A percentile compares a stretch with the other conserved stretches of the same genome.
phyloP scores from a whole-genome alignment of 1,140 invertebrate species.

The Heliconius himera region DNA sequence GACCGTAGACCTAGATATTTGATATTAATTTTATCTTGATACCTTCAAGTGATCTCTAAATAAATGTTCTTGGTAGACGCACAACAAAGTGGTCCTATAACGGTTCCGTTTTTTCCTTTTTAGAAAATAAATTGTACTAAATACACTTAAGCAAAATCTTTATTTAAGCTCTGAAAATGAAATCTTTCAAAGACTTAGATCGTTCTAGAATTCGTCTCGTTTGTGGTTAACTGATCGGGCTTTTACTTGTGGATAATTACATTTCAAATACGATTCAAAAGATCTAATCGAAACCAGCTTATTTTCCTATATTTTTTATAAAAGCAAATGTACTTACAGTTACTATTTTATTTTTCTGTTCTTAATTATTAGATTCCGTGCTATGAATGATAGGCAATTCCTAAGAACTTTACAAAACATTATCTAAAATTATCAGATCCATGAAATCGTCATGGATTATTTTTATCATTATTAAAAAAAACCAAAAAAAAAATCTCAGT shows the following conservation, averaged over 20 bases:
- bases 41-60: no score
- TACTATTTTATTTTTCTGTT: not conserved
- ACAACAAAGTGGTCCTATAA: no score
- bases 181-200: slow-evolving; percentile 18
- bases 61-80: no score
- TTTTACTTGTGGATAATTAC: slow-evolving; percentile 24
- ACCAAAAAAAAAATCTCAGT: slow-evolving; percentile 17
- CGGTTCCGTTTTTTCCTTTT: no score
- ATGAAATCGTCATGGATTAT: no score
- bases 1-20: no score
- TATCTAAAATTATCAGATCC: no score
- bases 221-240: slow-evolving; percentile 23
- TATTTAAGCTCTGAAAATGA: slow-evolving; percentile 2
- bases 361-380: not conserved
- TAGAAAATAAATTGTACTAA: not conserved
- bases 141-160: not conserved
- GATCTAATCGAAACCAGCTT: not conserved
- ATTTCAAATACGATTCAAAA: slow-evolving; percentile 5
- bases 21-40: no score
- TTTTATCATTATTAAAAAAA: not conserved
- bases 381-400: no score
- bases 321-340: not conserved
- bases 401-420: not conserved
- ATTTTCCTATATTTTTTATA: not conserved
- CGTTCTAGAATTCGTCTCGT: slow-evolving; percentile 20